These are phyloP conservation scores for Trematomus bernacchii DNA, from an alignment of 2,797 vertebrate species.

Conservation along the genomic window DNA sequence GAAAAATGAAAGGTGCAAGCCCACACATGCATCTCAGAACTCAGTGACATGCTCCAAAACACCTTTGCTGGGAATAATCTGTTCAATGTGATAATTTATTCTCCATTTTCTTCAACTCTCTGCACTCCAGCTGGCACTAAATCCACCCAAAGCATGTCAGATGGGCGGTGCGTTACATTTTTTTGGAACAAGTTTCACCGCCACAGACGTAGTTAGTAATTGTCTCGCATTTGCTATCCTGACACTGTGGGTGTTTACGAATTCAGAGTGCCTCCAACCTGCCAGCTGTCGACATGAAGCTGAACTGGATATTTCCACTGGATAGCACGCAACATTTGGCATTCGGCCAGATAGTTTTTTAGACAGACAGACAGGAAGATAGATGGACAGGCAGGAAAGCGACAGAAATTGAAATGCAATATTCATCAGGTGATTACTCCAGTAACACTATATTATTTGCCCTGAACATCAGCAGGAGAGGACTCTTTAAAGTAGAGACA, in stretches of 20 bases:
- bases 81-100: conserved; percentile 79
- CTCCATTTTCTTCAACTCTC: conserved; percentile 51
- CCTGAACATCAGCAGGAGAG: no score
- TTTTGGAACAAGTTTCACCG: conserved; percentile 62
- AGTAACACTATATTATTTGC: conserved; percentile 78
- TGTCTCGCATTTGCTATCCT: conserved; percentile 61
- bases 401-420: conserved; percentile 61
- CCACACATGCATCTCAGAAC: conserved; percentile 59
- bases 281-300: conserved; percentile 67
- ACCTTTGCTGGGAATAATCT: conserved; percentile 72
- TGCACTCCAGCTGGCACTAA: conserved; percentile 72
- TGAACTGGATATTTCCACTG: conserved; percentile 62
- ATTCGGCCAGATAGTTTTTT: conserved; percentile 46
- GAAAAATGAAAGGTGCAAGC: conserved; percentile 53
- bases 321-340: conserved; percentile 47
- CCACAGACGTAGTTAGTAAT: conserved; percentile 61
- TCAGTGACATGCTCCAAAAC: conserved; percentile 56
- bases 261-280: conserved; percentile 61
- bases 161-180: conserved; percentile 60
- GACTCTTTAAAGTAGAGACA: no score
- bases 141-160: conserved; percentile 64
- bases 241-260: conserved; percentile 66
- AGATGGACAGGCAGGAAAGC: conserved; percentile 29
- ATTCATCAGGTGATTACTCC: conserved; percentile 80
- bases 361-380: conserved; percentile 9